phyloP scores from a whole-genome alignment of 1,140 invertebrate genomes.

The Bombus fervidus region DNA sequence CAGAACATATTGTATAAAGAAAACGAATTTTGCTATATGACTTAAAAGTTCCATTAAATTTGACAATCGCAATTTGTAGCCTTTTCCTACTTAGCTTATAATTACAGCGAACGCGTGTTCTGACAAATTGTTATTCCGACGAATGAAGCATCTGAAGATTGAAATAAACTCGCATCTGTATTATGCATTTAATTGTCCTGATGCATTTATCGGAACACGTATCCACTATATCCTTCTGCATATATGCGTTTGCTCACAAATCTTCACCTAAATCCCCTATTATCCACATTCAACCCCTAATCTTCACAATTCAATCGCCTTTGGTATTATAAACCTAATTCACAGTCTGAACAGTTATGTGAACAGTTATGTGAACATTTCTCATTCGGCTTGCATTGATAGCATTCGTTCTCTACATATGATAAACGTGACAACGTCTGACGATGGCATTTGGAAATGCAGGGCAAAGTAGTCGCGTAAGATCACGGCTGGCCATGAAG shows the following conservation, averaged over 20 bases:
- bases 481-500: neutral
- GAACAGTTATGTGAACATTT: neutral
- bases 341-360: neutral
- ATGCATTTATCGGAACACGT: neutral
- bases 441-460: slow-evolving; percentile 54
- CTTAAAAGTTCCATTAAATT: no score
- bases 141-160: no score
- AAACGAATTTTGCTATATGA: no score
- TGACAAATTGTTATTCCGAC: no score
- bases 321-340: neutral
- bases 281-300: neutral
- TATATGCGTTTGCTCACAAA: neutral
- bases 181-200: neutral
- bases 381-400: no score
- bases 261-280: neutral
- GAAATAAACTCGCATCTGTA: no score
- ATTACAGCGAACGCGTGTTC: no score
- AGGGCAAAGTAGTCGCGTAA: slow-evolving; percentile 39
- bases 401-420: neutral
- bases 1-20: no score
- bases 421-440: slow-evolving; percentile 3
- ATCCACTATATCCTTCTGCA: neutral
- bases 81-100: no score
- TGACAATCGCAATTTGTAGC: no score
- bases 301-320: neutral